Conservation (phyloP, 2,113 vertebrate genomes). For the Papio anubis region DNA sequence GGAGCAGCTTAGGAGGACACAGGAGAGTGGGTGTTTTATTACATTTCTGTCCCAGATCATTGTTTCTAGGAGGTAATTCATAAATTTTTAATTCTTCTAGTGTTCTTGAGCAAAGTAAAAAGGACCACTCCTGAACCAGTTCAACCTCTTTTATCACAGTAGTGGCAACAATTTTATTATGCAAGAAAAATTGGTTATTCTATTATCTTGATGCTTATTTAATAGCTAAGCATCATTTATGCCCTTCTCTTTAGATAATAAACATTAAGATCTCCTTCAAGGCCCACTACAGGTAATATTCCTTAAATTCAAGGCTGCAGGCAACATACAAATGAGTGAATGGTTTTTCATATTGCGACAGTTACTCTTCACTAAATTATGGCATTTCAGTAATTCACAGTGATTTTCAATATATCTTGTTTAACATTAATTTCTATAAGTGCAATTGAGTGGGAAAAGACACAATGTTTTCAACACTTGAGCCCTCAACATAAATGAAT, state of each 20-base stretch:
- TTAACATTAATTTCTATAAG: conserved; percentile 63
- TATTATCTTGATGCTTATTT: conserved; percentile 54
- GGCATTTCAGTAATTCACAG: conserved; percentile 64
- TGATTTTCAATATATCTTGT: conserved; percentile 58
- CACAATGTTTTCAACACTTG: conserved; percentile 24
- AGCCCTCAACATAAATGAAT: conserved; percentile 34
- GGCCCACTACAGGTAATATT: background rate
- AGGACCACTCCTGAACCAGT: conserved; percentile 82
- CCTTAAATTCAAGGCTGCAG: conserved; percentile 59
- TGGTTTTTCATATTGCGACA: conserved; percentile 10
- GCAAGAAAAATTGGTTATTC: conserved; percentile 41
- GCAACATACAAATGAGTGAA: conserved; percentile 35
- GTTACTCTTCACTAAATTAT: conserved; percentile 53
- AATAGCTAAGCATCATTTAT: conserved; percentile 44
- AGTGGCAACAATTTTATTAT: conserved; percentile 67
- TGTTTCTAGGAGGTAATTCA: conserved; percentile 91
- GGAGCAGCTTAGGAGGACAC: conserved; percentile 77
- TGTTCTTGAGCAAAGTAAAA: conserved; percentile 86
- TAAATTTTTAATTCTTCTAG: conserved; percentile 94
- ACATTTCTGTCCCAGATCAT: conserved; percentile 91
- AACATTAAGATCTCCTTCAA: conserved; percentile 59
- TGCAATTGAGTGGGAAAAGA: background rate
- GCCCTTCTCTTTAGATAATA: conserved; percentile 45
- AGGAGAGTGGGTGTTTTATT: conserved; percentile 92
- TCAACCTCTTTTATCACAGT: conserved; percentile 76